A percentile compares a stretch with the other conserved stretches of the same genome.
phyloP scores from a whole-genome alignment of 2,888 invertebrate species.

The Linnaemya tessellans region DNA sequence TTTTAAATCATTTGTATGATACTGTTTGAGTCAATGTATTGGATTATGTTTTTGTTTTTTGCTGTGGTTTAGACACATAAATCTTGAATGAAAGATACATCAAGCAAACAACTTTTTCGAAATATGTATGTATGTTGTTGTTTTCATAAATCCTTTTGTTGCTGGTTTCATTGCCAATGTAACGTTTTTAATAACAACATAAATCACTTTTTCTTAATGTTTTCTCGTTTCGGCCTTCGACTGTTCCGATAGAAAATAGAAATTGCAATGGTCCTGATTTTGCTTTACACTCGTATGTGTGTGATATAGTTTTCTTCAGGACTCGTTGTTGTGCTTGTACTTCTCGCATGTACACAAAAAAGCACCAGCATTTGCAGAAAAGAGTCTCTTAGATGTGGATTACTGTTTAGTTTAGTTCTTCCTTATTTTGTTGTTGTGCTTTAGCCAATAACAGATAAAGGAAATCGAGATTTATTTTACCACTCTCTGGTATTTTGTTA shows the following conservation, averaged over 20 bases:
- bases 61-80: constrained; percentile 56
- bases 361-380: background rate
- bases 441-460: constrained; percentile 37
- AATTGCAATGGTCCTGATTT: background rate
- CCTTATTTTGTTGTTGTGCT: constrained; percentile 15
- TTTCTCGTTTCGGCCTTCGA: background rate
- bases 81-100: constrained; percentile 50
- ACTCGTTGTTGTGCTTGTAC: background rate
- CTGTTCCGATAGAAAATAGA: constrained; percentile 11
- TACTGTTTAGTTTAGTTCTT: constrained; percentile 46
- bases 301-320: background rate
- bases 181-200: constrained; percentile 63
- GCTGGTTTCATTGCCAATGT: constrained; percentile 67
- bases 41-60: background rate
- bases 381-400: background rate
- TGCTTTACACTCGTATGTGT: background rate
- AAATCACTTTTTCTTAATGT: constrained; percentile 60
- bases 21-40: background rate
- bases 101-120: constrained; percentile 26
- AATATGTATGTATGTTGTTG: constrained; percentile 42
- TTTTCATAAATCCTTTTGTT: constrained; percentile 66
- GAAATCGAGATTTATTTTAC: constrained; percentile 59
- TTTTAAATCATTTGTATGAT: constrained; percentile 58
- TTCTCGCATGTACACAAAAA: background rate
- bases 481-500: constrained; percentile 26